Evolutionary conservation across 1,140 invertebrate species (phyloP).

Genomic region (Hormaphis cornu): DNA sequence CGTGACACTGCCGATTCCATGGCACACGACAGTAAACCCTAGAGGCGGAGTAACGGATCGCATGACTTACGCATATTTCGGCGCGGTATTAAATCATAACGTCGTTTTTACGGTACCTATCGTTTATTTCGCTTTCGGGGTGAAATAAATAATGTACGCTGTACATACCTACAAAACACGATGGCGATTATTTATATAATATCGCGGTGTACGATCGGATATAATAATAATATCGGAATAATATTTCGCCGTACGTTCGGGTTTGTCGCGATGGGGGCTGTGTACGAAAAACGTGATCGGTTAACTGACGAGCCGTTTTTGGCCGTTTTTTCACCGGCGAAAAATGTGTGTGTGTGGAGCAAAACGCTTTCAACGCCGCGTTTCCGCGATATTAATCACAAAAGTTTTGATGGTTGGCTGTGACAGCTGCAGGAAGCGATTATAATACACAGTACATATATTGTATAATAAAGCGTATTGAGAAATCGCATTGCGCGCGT

Average conservation of each 20-base stretch:
- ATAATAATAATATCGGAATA: neutral
- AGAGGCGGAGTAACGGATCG: conserved; percentile 27
- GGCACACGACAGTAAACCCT: conserved; percentile 9
- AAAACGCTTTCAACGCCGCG: conserved; percentile 14
- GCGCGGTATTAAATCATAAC: conserved; percentile 33
- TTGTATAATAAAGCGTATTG: too few relatives aligned
- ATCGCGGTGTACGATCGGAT: conserved; percentile 20
- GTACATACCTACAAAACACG: conserved; percentile 8
- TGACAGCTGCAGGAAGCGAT: conserved; percentile 31
- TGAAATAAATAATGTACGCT: conserved; percentile 27
- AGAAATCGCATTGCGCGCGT: conserved; percentile 20
- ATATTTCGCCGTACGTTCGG: neutral
- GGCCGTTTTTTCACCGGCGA: neutral
- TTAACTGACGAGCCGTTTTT: conserved; percentile 2
- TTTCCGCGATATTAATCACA: conserved; percentile 27
- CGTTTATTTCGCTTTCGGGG: conserved; percentile 18
- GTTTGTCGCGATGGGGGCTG: neutral
- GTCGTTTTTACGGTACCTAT: conserved; percentile 21
- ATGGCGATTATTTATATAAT: conserved; percentile 22
- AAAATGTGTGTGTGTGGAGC: conserved; percentile 6
- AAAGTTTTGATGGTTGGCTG: conserved; percentile 30
- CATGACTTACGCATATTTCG: conserved; percentile 26
- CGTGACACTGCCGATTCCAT: conserved; percentile 28
- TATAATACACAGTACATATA: too few relatives aligned
- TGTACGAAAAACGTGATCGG: conserved; percentile 10